Base-by-base conservation (phyloP, 2,888 invertebrate genomes). In the Mesochorus sp. region DNA sequence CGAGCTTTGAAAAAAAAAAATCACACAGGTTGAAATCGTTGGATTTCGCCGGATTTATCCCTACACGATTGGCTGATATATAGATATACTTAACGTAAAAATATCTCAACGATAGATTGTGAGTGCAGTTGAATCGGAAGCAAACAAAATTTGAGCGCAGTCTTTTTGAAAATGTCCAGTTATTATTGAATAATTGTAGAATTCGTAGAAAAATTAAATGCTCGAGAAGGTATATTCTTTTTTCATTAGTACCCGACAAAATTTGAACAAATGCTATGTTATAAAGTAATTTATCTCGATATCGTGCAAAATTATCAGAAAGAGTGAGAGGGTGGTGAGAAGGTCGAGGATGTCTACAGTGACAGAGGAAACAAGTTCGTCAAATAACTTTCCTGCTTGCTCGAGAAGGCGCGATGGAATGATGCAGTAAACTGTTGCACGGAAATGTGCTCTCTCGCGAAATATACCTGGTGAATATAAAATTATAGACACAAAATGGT, bases 161-260 rank as follows among this genome's bases (percentile, higher is more conserved):
- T 47, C 49, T 64, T 61, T 62, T 12, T 10, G 53, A 71, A 71
- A 42, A 39, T 42, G 6, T 24, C 31, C 17, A 51, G 51, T 61
- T n/a, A n/a, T n/a, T n/a, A n/a, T n/a, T n/a, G 67, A 80, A 79
- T 84, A 85, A 84, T 79, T 59, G 14, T 12, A 53, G 66, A 55
- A 59, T 42, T 21, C 53, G 49, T 55, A 21, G 3, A 44, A 17
- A 31, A 4, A 26, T 1, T 17, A 28, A 49, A 28, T 42, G n/a
- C n/a, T n/a, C 12, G 21, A 37, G 47, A 12, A 10, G 4, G 31
- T 5, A n/a, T n/a, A n/a, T n/a, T 0, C 26, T 49, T 17, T 49
- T 47, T 44, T 21, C 5, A 61, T 24, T 67, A 3, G 14, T 42
- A 42, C 24, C 28, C 26, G 37, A 57, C 55, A 44, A 68, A 67